Percentiles rank a stretch among this genome's conserved stretches.
Evolutionary conservation across 2,888 invertebrate genomes (phyloP).

Genomic region (Halictus ligatus): DNA sequence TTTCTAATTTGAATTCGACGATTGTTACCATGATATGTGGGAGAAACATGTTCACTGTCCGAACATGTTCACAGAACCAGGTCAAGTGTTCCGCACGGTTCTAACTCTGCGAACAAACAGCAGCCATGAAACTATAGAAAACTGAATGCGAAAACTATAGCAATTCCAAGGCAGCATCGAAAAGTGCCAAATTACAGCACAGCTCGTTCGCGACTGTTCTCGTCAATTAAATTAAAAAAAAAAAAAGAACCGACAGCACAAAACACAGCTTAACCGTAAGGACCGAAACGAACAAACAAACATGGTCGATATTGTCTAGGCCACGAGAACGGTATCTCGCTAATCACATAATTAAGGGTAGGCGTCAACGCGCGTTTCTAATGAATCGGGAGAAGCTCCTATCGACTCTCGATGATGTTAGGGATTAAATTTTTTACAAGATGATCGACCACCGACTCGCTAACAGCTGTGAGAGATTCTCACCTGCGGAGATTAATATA

Average conservation of each 20-base stretch:
- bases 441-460: slow-evolving; percentile 20
- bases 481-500: not conserved
- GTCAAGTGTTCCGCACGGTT: not conserved
- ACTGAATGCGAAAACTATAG: not conserved
- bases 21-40: too few species aligned
- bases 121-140: not conserved
- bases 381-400: slow-evolving; percentile 19
- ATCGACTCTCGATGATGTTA: slow-evolving; percentile 39
- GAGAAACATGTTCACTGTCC: not conserved
- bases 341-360: slow-evolving; percentile 45
- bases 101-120: not conserved
- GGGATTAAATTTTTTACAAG: slow-evolving; percentile 64
- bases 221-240: slow-evolving; percentile 44
- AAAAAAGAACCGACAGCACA: slow-evolving; percentile 29
- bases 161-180: slow-evolving; percentile 31
- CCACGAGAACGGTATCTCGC: slow-evolving; percentile 46
- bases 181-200: slow-evolving; percentile 63
- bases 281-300: not conserved
- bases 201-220: slow-evolving; percentile 41
- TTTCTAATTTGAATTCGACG: too few species aligned
- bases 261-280: slow-evolving; percentile 23
- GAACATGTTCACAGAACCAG: not conserved
- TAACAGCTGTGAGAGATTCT: not conserved
- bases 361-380: slow-evolving; percentile 27
- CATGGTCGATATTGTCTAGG: not conserved